These are phyloP conservation scores for Corvus cornix DNA, from an alignment of 2,113 vertebrate species.

Conservation along the genomic window DNA sequence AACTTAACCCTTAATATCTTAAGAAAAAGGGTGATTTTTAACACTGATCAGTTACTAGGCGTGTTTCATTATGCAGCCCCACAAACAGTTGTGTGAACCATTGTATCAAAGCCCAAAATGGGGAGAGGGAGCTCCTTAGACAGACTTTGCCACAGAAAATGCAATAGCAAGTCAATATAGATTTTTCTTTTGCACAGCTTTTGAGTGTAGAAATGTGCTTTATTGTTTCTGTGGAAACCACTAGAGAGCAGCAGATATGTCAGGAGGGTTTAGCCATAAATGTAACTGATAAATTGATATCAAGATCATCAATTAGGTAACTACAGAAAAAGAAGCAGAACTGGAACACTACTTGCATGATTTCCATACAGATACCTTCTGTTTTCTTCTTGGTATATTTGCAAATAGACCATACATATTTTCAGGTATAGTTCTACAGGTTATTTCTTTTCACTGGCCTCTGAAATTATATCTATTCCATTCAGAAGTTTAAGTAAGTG, in stretches of 20 bases:
- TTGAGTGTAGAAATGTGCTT: neutral
- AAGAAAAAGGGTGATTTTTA: neutral
- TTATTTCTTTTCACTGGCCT: neutral
- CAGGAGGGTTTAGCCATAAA: neutral
- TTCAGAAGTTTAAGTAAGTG: neutral
- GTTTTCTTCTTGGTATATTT: neutral
- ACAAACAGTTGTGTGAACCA: neutral
- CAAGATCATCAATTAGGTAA: neutral
- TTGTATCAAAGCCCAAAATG: neutral
- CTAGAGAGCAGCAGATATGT: neutral
- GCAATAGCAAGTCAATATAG: neutral
- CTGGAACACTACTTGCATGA: neutral
- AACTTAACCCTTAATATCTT: neutral
- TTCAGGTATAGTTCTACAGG: neutral
- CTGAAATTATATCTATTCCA: neutral
- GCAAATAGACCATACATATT: neutral
- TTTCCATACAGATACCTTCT: neutral
- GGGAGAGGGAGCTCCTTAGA: neutral
- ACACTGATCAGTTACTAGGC: neutral
- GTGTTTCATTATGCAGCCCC: neutral
- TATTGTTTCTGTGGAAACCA: neutral
- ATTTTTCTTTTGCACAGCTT: neutral
- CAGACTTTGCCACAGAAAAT: neutral
- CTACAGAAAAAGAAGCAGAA: neutral
- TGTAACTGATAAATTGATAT: neutral